phyloP scores from a whole-genome alignment of 2,797 vertebrate genomes.

The Macropus fuliginosus region DNA sequence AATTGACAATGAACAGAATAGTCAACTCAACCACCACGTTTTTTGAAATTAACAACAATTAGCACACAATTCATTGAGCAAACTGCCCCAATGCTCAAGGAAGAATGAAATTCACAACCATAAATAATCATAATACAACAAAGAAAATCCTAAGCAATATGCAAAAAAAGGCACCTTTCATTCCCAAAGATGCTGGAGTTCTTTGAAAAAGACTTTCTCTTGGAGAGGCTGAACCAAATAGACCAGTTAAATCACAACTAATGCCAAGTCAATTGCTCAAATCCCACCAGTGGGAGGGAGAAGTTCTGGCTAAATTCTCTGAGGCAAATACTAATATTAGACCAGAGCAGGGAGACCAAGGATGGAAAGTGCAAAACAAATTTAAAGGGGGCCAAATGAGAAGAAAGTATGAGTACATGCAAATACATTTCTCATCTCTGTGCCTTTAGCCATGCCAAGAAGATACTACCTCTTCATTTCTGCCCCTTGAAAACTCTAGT shows the following conservation, averaged over 20 bases:
- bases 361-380: slow-evolving; percentile 7
- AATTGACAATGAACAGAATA: not conserved
- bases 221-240: not conserved
- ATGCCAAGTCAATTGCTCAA: not conserved
- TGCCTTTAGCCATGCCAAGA: not conserved
- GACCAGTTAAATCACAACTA: not conserved
- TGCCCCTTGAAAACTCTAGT: not conserved
- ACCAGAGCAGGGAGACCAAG: not conserved
- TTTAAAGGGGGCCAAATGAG: not conserved
- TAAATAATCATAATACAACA: not conserved
- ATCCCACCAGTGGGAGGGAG: not conserved
- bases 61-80: not conserved
- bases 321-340: slow-evolving; percentile 6
- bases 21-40: not conserved
- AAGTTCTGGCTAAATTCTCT: slow-evolving; percentile 1
- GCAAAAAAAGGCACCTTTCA: not conserved
- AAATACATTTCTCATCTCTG: not conserved
- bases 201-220: not conserved
- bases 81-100: not conserved
- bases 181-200: slow-evolving; percentile 3
- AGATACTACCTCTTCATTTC: not conserved
- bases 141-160: not conserved
- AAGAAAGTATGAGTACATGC: not conserved
- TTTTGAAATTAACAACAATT: not conserved
- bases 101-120: not conserved